These are phyloP conservation scores for Aplodontia rufa DNA, from an alignment of 2,113 vertebrate genomes.

Conservation along the genomic window DNA sequence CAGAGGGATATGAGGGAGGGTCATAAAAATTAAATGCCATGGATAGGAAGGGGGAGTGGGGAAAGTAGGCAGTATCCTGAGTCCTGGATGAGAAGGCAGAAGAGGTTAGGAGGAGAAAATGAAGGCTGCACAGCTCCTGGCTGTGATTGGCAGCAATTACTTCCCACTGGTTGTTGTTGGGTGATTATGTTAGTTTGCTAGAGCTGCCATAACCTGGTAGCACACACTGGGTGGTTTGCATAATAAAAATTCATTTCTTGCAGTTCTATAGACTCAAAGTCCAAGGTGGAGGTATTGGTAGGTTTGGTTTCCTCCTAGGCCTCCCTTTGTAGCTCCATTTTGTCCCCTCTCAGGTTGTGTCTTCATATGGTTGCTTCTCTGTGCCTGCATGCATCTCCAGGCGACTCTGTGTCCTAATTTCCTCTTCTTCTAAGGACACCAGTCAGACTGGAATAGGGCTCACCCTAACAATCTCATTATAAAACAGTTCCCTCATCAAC, in stretches of 20 bases:
- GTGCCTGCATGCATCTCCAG: rapidly evolving
- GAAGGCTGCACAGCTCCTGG: neutral
- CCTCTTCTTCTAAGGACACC: neutral
- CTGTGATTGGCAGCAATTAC: neutral
- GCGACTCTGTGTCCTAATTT: neutral
- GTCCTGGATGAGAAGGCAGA: neutral
- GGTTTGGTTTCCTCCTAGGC: neutral
- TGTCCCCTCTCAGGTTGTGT: neutral
- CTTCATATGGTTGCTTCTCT: neutral
- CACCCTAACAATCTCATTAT: neutral
- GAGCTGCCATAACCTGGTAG: neutral
- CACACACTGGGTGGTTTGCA: neutral
- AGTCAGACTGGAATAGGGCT: neutral
- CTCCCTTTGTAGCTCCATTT: neutral
- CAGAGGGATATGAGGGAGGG: neutral
- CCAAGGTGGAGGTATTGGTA: neutral
- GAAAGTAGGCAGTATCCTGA: neutral
- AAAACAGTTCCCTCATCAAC: neutral
- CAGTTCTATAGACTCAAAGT: neutral
- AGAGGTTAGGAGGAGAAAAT: neutral
- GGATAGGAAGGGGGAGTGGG: neutral
- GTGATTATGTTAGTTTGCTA: neutral
- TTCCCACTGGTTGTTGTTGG: neutral
- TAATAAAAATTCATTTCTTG: neutral
- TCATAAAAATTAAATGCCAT: neutral